A percentile compares a stretch with the other conserved stretches of the same genome.
Conservation (phyloP, 2,888 invertebrate species). For the Salticus scenicus region DNA sequence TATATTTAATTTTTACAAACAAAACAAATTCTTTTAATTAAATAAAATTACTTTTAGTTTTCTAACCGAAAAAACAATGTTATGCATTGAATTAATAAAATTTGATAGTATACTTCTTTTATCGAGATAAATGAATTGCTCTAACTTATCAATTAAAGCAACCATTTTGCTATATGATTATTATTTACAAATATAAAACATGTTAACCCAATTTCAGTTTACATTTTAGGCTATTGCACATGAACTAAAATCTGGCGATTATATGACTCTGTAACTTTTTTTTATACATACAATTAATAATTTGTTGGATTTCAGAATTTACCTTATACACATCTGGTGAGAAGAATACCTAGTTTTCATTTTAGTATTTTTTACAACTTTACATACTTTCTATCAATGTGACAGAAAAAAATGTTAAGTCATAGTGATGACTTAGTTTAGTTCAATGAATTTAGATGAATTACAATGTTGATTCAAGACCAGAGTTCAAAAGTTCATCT, state of each 20-base stretch:
- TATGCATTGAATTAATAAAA: no score
- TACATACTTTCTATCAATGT: constrained; percentile 45
- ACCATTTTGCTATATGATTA: no score
- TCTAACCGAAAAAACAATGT: no score
- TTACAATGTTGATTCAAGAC: constrained; percentile 68
- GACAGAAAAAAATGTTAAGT: constrained; percentile 44
- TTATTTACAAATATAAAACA: no score
- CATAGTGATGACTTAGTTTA: constrained; percentile 33
- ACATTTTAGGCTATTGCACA: neutral
- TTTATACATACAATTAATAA: neutral
- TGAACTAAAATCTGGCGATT: no score
- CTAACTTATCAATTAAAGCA: constrained; percentile 44
- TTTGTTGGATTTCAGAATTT: neutral
- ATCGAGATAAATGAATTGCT: constrained; percentile 48
- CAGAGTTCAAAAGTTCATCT: constrained; percentile 61
- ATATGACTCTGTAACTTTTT: neutral
- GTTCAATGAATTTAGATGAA: neutral
- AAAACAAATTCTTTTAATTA: no score
- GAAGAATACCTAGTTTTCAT: neutral
- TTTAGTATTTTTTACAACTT: neutral
- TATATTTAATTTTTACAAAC: no score
- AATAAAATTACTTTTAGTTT: no score
- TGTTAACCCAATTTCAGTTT: neutral
- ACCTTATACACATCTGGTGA: neutral
- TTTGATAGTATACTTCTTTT: no score